Evolutionary conservation across 2,888 invertebrate genomes (phyloP).

Genomic region (Hanleya hanleyi): DNA sequence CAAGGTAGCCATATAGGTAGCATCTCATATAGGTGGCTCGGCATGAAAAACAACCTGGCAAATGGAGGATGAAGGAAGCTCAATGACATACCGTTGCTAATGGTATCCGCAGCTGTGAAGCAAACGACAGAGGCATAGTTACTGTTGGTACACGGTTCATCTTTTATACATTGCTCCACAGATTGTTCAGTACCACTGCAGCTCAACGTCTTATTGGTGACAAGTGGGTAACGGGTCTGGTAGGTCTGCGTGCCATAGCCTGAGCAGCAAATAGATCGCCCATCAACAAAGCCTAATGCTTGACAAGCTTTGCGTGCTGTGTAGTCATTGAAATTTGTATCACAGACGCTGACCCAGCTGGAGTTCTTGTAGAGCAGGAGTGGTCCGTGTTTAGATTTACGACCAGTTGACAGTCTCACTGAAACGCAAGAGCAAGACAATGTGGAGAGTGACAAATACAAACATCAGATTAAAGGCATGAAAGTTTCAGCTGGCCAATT

Average conservation of each 20-base stretch:
- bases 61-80: too few species aligned
- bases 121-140: conserved; percentile 62
- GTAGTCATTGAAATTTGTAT: conserved; percentile 57
- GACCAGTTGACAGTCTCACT: conserved; percentile 54
- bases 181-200: conserved; percentile 73
- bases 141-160: conserved; percentile 39
- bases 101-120: conserved; percentile 22
- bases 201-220: conserved; percentile 58
- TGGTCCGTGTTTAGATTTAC: conserved; percentile 49
- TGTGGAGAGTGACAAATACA: too few species aligned
- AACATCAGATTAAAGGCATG: too few species aligned
- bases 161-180: conserved; percentile 50
- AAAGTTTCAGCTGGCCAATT: too few species aligned
- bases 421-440: too few species aligned
- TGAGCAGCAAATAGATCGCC: conserved; percentile 59
- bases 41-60: too few species aligned
- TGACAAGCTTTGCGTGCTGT: conserved; percentile 57
- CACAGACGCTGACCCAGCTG: conserved; percentile 56
- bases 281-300: conserved; percentile 56
- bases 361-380: conserved; percentile 48
- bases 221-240: conserved; percentile 13
- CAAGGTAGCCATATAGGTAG: too few species aligned
- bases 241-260: conserved; percentile 44
- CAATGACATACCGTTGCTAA: background rate
- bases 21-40: too few species aligned